Evolutionary conservation across 2,113 vertebrate species (phyloP), one percentile per base, ranked within the genome.

Genomic region (Dipodomys spectabilis): DNA sequence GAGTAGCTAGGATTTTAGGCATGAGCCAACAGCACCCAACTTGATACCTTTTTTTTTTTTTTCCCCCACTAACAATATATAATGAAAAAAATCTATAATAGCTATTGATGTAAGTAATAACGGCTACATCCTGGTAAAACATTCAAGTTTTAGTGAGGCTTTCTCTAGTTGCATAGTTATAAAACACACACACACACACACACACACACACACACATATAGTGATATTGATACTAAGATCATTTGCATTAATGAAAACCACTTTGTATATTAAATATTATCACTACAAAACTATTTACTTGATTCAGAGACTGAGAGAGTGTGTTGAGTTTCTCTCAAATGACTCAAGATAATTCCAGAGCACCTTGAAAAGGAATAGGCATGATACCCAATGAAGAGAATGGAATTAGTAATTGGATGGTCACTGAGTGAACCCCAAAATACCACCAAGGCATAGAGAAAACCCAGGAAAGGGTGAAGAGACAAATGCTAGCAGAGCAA

Each of bases 401-500:
- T 78, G 25, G 57, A 88, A 90, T 79, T 60, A 49, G 2, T 23
- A 16, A 91, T 44, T n/a, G 30, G 13, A 57, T 2, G 39, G 69
- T 15, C 32, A 25, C 22, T 5, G 2, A 65, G 28, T 73, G 18
- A 74, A 62, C n/a, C 68, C 28, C 45, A 82, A 64, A 81, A 62
- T 6, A n/a, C n/a, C 45, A 64, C 53, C 30, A 45, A 74, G 74
- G 35, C 5, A 2, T 20, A n/a, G 60, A 84, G 67, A 86, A 90
- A 94, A 80, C 5, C 5, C 69, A 22, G 64, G 0, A 69, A 87
- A 87, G 60, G 35, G 87, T 73, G 68, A 96, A 96, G 96, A 96
- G 93, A 96, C 97, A 93, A 64, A 95, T 95, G 90, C 49, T 84
- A 68, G 85, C 93, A 96, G 85, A 96, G 68, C 93, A 88, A 96